These are phyloP conservation scores for Oppia nitens DNA, from an alignment of 1,140 invertebrate genomes.

Conservation along the genomic window DNA sequence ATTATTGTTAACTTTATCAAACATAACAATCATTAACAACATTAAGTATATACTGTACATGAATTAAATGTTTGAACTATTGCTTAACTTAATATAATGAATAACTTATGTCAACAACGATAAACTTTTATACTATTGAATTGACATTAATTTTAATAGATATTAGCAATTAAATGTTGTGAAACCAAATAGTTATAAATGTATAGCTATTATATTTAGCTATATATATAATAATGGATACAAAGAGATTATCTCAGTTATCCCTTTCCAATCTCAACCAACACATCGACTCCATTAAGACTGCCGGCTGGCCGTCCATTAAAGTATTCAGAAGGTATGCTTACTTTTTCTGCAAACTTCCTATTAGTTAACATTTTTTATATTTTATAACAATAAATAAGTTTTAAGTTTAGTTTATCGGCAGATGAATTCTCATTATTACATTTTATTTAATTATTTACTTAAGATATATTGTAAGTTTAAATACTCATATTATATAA, in stretches of 20 bases:
- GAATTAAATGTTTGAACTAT: not conserved
- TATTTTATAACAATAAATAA: not conserved
- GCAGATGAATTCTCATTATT: not conserved
- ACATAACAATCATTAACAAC: no score
- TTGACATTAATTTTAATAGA: not conserved
- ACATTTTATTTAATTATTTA: no score
- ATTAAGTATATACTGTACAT: no score
- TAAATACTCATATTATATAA: not conserved
- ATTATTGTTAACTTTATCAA: no score
- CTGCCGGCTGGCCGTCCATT: not conserved
- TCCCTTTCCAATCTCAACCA: conserved; percentile 7
- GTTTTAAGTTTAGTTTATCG: not conserved
- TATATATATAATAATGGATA: not conserved
- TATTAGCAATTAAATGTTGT: not conserved
- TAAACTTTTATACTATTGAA: not conserved
- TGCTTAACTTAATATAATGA: not conserved
- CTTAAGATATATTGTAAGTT: not conserved
- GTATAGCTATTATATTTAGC: not conserved
- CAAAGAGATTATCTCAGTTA: conserved; percentile 6
- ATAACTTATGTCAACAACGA: not conserved
- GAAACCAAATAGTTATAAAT: not conserved
- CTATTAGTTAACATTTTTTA: not conserved
- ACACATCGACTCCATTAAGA: conserved; percentile 2
- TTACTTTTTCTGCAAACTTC: not conserved
- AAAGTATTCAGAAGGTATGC: conserved; percentile 9